phyloP scores from a whole-genome alignment of 2,113 vertebrate species.

The Sturnira hondurensis region DNA sequence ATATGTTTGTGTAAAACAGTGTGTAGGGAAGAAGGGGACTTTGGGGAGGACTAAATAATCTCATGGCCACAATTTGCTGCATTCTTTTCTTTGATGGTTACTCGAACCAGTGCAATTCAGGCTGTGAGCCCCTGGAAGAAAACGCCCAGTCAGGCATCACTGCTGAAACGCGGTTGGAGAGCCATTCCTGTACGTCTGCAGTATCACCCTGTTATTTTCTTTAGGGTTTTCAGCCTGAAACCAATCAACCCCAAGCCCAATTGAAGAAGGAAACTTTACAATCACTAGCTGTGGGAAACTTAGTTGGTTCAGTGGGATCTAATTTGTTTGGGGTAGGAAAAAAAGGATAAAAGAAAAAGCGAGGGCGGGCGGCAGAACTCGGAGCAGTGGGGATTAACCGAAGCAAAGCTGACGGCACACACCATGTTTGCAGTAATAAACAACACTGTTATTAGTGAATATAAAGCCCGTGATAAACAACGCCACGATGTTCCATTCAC shows the following conservation, averaged over 20 bases:
- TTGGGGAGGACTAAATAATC: conserved; percentile 56
- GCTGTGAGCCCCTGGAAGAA: conserved; percentile 48
- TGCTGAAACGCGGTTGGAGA: conserved; percentile 29
- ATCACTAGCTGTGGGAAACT: conserved; percentile 45
- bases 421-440: conserved; percentile 76
- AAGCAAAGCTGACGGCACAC: conserved; percentile 20
- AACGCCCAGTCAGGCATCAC: conserved; percentile 34
- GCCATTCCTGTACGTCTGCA: background rate
- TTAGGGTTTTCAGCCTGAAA: conserved; percentile 54
- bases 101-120: background rate
- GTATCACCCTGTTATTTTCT: conserved; percentile 42
- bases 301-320: conserved; percentile 50
- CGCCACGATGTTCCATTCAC: conserved; percentile 75
- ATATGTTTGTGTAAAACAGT: conserved; percentile 36
- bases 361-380: background rate
- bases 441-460: conserved; percentile 78
- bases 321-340: conserved; percentile 42
- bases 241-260: conserved; percentile 31
- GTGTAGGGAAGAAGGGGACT: conserved; percentile 39
- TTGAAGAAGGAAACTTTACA: conserved; percentile 50
- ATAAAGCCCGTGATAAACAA: conserved; percentile 77
- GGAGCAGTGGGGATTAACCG: conserved; percentile 68
- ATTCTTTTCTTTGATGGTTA: conserved; percentile 51
- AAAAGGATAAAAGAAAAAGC: background rate
- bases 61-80: conserved; percentile 24